These are phyloP conservation scores for Pectinophora gossypiella DNA, from an alignment of 1,140 invertebrate genomes.

Conservation along the genomic window DNA sequence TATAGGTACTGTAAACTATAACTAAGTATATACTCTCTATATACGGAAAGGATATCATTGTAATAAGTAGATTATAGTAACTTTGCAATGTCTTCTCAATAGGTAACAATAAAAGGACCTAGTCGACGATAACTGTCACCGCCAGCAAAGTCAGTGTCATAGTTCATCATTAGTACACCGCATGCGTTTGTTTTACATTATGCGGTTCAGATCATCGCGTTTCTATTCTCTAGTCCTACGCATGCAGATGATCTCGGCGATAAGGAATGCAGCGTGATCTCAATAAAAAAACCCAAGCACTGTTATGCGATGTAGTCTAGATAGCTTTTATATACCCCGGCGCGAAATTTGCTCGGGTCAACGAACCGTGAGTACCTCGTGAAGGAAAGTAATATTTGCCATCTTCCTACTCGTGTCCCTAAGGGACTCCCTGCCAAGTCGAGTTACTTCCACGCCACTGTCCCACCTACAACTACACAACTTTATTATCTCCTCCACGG, in stretches of 20 bases:
- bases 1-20: too few species aligned
- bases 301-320: conserved; percentile 52
- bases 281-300: conserved; percentile 34
- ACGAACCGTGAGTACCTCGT: conserved; percentile 52
- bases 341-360: conserved; percentile 62
- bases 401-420: conserved; percentile 55
- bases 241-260: conserved; percentile 12
- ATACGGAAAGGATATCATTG: too few species aligned
- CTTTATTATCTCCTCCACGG: too few species aligned
- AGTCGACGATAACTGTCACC: too few species aligned
- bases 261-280: conserved; percentile 28
- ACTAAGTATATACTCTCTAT: too few species aligned
- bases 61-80: too few species aligned
- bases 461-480: conserved; percentile 22
- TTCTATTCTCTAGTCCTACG: neutral
- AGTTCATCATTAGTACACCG: conserved; percentile 11
- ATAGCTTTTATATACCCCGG: conserved; percentile 45
- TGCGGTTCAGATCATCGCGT: neutral
- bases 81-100: too few species aligned
- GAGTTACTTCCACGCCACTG: conserved; percentile 51
- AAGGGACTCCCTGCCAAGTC: conserved; percentile 42
- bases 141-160: too few species aligned
- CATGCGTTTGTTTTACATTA: neutral
- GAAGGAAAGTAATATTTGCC: conserved; percentile 67
- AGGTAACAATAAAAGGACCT: too few species aligned